phyloP scores from a whole-genome alignment of 2,113 vertebrate species.

The Pelecanus crispus region DNA sequence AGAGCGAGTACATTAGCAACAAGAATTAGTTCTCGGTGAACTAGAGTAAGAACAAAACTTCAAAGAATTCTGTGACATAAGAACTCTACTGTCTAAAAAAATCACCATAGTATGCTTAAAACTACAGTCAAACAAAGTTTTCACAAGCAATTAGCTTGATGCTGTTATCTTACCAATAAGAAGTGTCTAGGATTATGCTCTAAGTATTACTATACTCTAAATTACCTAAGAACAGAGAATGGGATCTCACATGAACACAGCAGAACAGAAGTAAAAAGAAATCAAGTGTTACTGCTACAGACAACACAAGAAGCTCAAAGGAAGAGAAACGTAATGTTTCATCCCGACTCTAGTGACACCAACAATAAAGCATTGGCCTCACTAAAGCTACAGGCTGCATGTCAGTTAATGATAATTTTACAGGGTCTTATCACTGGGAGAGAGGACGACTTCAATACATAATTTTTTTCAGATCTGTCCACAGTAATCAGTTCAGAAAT shows the following conservation, averaged over 20 bases:
- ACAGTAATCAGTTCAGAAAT: neutral
- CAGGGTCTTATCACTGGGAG: neutral
- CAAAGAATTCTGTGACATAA: neutral
- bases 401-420: neutral
- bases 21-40: neutral
- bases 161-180: neutral
- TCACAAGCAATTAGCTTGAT: neutral
- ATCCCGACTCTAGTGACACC: neutral
- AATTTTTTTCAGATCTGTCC: neutral
- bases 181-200: neutral
- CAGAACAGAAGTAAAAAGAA: neutral
- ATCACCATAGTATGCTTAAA: neutral
- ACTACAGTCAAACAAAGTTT: neutral
- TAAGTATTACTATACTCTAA: neutral
- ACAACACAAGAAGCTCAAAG: neutral
- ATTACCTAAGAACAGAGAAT: neutral
- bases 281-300: neutral
- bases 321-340: neutral
- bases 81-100: neutral
- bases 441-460: neutral
- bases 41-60: neutral
- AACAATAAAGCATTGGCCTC: neutral
- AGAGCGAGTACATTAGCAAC: neutral
- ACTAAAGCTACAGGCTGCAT: neutral
- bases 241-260: neutral